These are phyloP conservation scores for Euwallacea similis DNA, from an alignment of 1,140 invertebrate species.

Conservation along the genomic window DNA sequence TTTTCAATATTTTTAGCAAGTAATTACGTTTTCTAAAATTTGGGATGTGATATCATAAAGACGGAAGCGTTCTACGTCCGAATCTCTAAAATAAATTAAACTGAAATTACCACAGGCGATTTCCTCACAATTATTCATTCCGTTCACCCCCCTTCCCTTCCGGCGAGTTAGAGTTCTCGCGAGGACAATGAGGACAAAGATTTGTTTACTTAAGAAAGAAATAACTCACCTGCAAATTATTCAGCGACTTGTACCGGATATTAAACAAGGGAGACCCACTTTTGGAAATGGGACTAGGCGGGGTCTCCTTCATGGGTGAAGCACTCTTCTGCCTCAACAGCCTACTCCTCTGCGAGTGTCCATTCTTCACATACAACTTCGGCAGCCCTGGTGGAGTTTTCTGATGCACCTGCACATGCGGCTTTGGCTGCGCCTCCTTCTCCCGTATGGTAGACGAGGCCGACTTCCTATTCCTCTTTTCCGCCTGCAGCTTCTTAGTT, in stretches of 20 bases:
- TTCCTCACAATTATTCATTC: too few relatives aligned
- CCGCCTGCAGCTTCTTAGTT: conserved; percentile 75
- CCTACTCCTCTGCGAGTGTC: conserved; percentile 65
- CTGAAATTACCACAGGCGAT: too few relatives aligned
- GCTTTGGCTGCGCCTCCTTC: conserved; percentile 46
- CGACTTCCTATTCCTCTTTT: conserved; percentile 66
- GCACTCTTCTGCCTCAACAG: conserved; percentile 72
- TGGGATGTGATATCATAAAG: too few relatives aligned
- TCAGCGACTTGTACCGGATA: conserved; percentile 80
- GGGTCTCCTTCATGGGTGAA: conserved; percentile 71
- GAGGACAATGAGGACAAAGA: too few relatives aligned
- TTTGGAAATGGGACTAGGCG: conserved; percentile 65
- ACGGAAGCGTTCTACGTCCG: too few relatives aligned
- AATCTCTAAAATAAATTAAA: too few relatives aligned
- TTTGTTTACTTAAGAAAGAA: neutral
- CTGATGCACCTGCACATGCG: conserved; percentile 51
- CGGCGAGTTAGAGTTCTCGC: too few relatives aligned
- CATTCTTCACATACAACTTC: conserved; percentile 79
- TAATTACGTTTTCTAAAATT: too few relatives aligned
- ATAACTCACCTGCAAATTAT: conserved; percentile 61
- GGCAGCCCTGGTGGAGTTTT: conserved; percentile 63
- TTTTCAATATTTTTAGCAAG: too few relatives aligned
- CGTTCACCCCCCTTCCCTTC: too few relatives aligned
- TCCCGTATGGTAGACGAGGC: conserved; percentile 55
- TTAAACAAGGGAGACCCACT: conserved; percentile 78